Conservation (phyloP, 1,140 invertebrate species). For the Drosophila repletoides region DNA sequence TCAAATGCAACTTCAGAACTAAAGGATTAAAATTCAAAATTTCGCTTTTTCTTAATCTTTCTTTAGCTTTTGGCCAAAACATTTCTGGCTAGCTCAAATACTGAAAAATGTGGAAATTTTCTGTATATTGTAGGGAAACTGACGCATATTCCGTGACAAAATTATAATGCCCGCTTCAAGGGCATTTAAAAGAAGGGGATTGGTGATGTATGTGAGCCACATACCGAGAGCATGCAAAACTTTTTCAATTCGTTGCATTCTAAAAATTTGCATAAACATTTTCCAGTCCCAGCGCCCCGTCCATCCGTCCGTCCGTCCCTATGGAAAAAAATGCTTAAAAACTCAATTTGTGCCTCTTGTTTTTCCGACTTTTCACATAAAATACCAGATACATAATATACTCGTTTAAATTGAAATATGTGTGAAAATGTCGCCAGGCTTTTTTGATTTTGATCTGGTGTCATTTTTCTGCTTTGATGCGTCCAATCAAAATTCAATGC, state of each 20-base stretch:
- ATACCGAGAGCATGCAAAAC: constrained; percentile 42
- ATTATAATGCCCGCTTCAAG: no score
- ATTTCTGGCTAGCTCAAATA: no score
- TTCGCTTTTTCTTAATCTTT: no score
- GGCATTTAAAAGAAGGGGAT: background rate
- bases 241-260: constrained; percentile 67
- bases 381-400: no score
- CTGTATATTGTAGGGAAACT: no score
- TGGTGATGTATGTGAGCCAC: constrained; percentile 2
- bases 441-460: constrained; percentile 31
- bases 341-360: constrained; percentile 53
- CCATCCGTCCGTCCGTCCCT: background rate
- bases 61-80: no score
- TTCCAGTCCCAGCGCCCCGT: background rate
- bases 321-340: constrained; percentile 32
- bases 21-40: no score
- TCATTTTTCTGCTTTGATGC: constrained; percentile 60
- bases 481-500: constrained; percentile 74
- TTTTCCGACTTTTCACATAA: constrained; percentile 32
- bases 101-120: no score
- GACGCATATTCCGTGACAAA: no score
- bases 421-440: constrained; percentile 7
- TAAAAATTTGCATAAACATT: constrained; percentile 62
- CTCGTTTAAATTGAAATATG: constrained; percentile 20
- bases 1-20: no score